Evolutionary conservation across 2,888 invertebrate genomes (phyloP).

Genomic region (Hydrotaea diabolus): DNA sequence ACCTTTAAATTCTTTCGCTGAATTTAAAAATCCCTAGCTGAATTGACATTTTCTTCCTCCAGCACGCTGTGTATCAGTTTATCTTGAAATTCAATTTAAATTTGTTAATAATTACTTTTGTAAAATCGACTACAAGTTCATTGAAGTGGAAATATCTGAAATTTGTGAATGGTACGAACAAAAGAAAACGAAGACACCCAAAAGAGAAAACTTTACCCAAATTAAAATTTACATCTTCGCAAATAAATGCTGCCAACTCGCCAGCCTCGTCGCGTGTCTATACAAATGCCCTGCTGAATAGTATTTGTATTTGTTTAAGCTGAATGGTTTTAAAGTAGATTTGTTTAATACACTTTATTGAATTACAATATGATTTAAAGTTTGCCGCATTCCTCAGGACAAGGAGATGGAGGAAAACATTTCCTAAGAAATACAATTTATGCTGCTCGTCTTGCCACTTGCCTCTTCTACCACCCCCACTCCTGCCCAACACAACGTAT

Average conservation of each 20-base stretch:
- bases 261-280: not conserved
- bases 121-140: not conserved
- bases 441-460: not conserved
- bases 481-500: not conserved
- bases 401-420: slow-evolving; percentile 24
- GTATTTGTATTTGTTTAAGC: not conserved
- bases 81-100: not conserved
- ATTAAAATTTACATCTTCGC: not conserved
- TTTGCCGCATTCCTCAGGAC: not conserved
- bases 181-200: too few species aligned
- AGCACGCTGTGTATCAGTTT: not conserved
- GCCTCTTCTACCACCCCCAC: not conserved
- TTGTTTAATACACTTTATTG: slow-evolving; percentile 39
- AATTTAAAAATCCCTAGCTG: not conserved
- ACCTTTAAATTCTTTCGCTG: not conserved
- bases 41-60: not conserved
- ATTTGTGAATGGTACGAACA: not conserved
- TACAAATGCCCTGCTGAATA: slow-evolving; percentile 19
- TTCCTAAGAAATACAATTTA: slow-evolving; percentile 29
- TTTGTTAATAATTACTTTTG: slow-evolving; percentile 8
- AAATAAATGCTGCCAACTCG: not conserved
- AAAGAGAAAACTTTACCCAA: not conserved
- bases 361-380: slow-evolving; percentile 35
- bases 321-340: slow-evolving; percentile 1
- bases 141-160: slow-evolving; percentile 5